Percentiles rank a stretch among this genome's conserved stretches.
Evolutionary conservation across 2,113 vertebrate species (phyloP).

Genomic region (Ammodytes marinus): DNA sequence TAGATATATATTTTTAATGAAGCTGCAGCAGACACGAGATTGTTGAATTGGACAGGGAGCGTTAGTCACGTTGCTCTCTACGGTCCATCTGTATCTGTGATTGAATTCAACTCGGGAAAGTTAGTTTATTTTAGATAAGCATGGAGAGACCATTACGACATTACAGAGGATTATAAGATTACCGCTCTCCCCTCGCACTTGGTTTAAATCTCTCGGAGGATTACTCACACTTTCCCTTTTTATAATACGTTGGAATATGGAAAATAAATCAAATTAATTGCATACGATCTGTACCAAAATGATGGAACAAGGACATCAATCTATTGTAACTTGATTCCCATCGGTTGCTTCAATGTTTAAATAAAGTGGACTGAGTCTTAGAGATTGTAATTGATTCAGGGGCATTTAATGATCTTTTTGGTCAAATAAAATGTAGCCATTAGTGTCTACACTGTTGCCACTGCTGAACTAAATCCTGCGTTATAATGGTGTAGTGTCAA

Average conservation of each 20-base stretch:
- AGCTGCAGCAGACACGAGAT: conserved; percentile 34
- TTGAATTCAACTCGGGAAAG: conserved; percentile 67
- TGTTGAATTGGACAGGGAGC: conserved; percentile 37
- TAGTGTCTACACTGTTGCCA: neutral
- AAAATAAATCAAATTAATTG: conserved; percentile 57
- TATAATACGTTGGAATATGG: conserved; percentile 32
- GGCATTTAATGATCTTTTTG: neutral
- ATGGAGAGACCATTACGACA: conserved; percentile 71
- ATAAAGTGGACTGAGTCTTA: conserved; percentile 28
- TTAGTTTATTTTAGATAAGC: conserved; percentile 74
- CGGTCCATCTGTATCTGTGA: conserved; percentile 54
- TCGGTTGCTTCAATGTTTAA: conserved; percentile 32
- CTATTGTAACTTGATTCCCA: conserved; percentile 7
- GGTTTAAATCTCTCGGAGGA: conserved; percentile 64
- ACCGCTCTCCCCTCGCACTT: conserved; percentile 53
- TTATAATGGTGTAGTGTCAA: conserved; percentile 6
- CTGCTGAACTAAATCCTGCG: neutral
- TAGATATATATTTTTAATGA: conserved; percentile 20
- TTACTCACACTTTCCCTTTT: conserved; percentile 71
- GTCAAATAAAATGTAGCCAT: neutral
- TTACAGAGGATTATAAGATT: conserved; percentile 78
- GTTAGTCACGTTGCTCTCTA: conserved; percentile 41
- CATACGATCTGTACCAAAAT: conserved; percentile 30
- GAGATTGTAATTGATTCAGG: neutral
- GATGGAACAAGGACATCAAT: conserved; percentile 24